Evolutionary conservation across 1,140 invertebrate genomes (phyloP).

Genomic region (Papilio glaucus): DNA sequence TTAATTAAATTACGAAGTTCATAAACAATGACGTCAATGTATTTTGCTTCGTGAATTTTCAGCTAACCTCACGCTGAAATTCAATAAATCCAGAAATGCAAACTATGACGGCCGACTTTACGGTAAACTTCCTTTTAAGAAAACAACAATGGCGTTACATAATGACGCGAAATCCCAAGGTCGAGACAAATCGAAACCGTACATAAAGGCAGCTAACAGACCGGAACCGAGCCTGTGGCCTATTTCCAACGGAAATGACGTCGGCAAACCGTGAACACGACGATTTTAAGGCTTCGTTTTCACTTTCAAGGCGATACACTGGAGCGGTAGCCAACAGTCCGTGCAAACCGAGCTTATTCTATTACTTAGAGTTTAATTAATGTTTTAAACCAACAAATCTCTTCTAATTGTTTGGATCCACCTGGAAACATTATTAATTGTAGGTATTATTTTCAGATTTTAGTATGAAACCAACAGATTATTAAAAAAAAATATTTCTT

Average conservation of each 20-base stretch:
- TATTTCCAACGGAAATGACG: conserved; percentile 70
- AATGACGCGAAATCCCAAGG: conserved; percentile 69
- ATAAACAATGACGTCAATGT: too few relatives aligned
- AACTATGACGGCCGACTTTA: conserved; percentile 24
- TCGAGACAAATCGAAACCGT: conserved; percentile 71
- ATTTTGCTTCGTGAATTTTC: background rate
- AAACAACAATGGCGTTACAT: conserved; percentile 66
- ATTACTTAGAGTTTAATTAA: conserved; percentile 44
- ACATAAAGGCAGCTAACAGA: conserved; percentile 66
- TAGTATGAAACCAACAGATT: background rate
- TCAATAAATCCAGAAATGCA: conserved; percentile 3
- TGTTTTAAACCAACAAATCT: background rate
- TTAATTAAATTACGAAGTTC: too few relatives aligned
- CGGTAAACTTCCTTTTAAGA: conserved; percentile 34
- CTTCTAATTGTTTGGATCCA: too few relatives aligned
- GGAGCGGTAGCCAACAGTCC: conserved; percentile 54
- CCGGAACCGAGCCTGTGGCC: conserved; percentile 68
- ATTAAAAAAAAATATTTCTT: conserved; percentile 65
- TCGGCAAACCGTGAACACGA: conserved; percentile 58
- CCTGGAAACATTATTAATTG: background rate
- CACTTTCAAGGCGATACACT: conserved; percentile 67
- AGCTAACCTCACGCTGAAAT: background rate
- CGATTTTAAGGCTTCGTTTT: conserved; percentile 61
- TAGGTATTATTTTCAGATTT: too few relatives aligned
- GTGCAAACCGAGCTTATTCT: conserved; percentile 67